These are phyloP conservation scores for Pristionchus pacificus DNA, from an alignment of 1,140 invertebrate species.

Conservation along the genomic window DNA sequence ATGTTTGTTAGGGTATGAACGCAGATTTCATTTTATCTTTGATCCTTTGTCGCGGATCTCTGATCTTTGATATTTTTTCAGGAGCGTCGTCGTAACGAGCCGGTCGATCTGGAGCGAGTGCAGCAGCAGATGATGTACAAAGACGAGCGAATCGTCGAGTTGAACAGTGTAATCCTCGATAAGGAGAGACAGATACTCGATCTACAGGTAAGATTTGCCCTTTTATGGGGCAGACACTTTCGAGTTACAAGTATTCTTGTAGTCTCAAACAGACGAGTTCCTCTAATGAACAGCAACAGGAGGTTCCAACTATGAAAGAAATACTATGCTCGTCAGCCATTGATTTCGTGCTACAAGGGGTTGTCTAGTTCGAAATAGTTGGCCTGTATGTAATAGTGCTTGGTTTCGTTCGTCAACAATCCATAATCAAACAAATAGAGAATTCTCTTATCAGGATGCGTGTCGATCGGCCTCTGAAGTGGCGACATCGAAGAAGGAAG, in stretches of 20 bases:
- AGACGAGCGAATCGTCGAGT: slow-evolving; percentile 35
- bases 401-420: not conserved
- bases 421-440: not conserved
- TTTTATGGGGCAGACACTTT: too few species aligned
- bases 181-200: slow-evolving; percentile 39
- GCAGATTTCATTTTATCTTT: slow-evolving; percentile 1
- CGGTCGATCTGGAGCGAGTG: slow-evolving; percentile 11
- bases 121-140: slow-evolving; percentile 34
- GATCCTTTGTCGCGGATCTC: not conserved
- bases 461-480: slow-evolving; percentile 36
- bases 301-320: too few species aligned
- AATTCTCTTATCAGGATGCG: slow-evolving; percentile 30
- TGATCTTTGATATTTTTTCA: not conserved
- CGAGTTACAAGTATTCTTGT: too few species aligned
- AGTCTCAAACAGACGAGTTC: too few species aligned
- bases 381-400: slow-evolving; percentile 4
- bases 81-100: not conserved
- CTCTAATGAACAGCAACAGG: too few species aligned
- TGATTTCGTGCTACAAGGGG: too few species aligned
- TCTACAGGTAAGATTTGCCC: slow-evolving; percentile 21
- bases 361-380: too few species aligned
- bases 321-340: too few species aligned
- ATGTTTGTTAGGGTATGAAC: too few species aligned
- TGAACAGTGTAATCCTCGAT: slow-evolving; percentile 40
- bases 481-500: slow-evolving; percentile 33